These are phyloP conservation scores for Protaetia brevitarsis DNA, from an alignment of 1,140 invertebrate genomes.

Conservation along the genomic window DNA sequence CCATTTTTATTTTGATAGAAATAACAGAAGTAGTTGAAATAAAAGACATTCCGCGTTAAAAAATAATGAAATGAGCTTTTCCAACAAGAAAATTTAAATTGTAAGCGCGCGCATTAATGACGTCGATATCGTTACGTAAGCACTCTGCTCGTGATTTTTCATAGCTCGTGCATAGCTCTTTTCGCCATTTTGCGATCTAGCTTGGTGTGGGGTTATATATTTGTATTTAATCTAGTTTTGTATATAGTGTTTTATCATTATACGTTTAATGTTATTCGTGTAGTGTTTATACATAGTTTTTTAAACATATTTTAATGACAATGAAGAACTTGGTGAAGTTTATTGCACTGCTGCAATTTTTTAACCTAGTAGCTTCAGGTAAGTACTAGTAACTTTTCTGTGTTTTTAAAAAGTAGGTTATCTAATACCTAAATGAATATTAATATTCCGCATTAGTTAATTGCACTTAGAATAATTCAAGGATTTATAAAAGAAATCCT, in stretches of 20 bases:
- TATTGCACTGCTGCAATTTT: neutral
- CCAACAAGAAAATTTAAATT: neutral
- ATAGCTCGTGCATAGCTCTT: neutral
- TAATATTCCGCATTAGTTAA: neutral
- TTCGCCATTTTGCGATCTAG: conserved; percentile 8
- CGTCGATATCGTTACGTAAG: neutral
- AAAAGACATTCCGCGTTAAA: neutral
- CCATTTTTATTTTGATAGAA: too few species aligned
- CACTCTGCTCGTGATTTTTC: neutral
- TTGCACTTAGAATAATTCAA: neutral
- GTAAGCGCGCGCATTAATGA: conserved; percentile 1
- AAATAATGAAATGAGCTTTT: neutral
- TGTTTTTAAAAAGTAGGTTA: neutral
- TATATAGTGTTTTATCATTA: conserved; percentile 5
- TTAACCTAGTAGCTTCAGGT: neutral
- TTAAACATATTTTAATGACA: conserved; percentile 7
- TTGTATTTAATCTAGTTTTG: conserved; percentile 9
- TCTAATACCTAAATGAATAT: neutral
- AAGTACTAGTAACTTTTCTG: neutral
- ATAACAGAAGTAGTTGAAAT: neutral
- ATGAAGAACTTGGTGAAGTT: conserved; percentile 3
- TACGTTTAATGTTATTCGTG: conserved; percentile 1
- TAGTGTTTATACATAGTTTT: conserved; percentile 11
- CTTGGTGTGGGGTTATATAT: neutral
- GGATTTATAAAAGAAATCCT: neutral